phyloP scores from a whole-genome alignment of 2,888 invertebrate species.

The Drosophila parthenogenetica region DNA sequence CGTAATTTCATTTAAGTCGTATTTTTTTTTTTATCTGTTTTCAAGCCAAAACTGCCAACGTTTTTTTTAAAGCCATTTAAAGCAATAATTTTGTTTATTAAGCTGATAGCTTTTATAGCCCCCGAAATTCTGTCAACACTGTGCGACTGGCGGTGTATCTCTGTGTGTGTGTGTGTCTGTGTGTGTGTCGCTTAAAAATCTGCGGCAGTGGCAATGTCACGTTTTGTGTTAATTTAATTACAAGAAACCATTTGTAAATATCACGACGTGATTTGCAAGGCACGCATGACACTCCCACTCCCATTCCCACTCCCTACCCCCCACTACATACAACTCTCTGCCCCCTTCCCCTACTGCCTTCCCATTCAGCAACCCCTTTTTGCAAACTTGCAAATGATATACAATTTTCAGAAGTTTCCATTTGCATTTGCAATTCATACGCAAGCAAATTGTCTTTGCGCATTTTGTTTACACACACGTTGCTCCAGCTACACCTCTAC shows the following conservation, averaged over 20 bases:
- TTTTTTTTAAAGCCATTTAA: too few species aligned
- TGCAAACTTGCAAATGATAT: constrained; percentile 53
- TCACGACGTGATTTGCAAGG: constrained; percentile 77
- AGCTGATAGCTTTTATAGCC: not conserved
- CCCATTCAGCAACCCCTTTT: constrained; percentile 5
- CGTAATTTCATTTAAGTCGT: too few species aligned
- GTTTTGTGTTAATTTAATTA: constrained; percentile 80
- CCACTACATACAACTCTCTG: constrained; percentile 14
- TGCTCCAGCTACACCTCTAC: not conserved
- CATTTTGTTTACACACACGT: constrained; percentile 42
- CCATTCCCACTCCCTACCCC: not conserved
- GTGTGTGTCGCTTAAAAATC: constrained; percentile 71
- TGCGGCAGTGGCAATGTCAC: constrained; percentile 79
- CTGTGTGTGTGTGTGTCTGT: constrained; percentile 11
- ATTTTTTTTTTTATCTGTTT: too few species aligned
- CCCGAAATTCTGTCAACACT: not conserved
- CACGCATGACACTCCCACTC: constrained; percentile 53
- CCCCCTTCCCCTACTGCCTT: not conserved
- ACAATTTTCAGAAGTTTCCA: constrained; percentile 66
- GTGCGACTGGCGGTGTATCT: constrained; percentile 2
- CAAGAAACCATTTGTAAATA: constrained; percentile 80
- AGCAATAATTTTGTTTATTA: too few species aligned
- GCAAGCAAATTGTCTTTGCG: constrained; percentile 53
- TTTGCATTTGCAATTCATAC: constrained; percentile 72
- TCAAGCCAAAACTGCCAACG: too few species aligned